Evolutionary conservation across 2,888 invertebrate species (phyloP), one percentile per base, ranked within the genome.

Genomic region (Leucophenga montana): DNA sequence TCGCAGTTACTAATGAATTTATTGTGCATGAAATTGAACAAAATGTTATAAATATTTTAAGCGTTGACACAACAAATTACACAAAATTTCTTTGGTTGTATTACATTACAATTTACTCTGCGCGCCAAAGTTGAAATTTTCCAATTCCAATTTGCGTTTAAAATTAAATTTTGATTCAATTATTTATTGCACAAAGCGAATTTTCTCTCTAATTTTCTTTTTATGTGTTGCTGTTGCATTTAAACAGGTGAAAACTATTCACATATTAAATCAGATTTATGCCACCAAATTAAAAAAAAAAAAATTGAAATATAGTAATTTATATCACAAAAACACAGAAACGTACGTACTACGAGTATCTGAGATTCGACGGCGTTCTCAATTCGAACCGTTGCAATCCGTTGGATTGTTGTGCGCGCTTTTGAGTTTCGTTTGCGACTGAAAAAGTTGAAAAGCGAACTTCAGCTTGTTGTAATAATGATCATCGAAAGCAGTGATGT

Each of bases 11-110:
- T 16, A 33, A 46, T 76, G 77, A 76, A 77, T 78, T 75, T 73
- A 75, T 75, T 75, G 75, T 75, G 75, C 76, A 73, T 76, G 66
- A 77, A 77, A 79, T 71, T 75, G 71, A 57, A 39, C 39, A 39
- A 39, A 39, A 39, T 11, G 39, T 39, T 39, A 5, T 39, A 11
- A 39, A 39, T 39, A 39, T 39, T 39, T 39, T 5, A 39, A 48
- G 50, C 53, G 44, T 54, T 64, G 61, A 69, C 67, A 72, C 33
- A 18, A 39, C 44, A 57, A 57, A 61, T 27, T 69, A 44, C 53
- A 71, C 70, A 39, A 39, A 39, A 39, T 39, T 39, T 39, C 11
- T 8, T 39, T 39, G 9, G 11, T 8, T 39, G 11, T 11, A 5
- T 8, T 5, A 33, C 3, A 33, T 33, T 33, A 33, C 33, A 33